Evolutionary conservation across 2,113 vertebrate genomes (phyloP), one percentile per base, ranked within the genome.

Genomic region (Terrapene triunguis): DNA sequence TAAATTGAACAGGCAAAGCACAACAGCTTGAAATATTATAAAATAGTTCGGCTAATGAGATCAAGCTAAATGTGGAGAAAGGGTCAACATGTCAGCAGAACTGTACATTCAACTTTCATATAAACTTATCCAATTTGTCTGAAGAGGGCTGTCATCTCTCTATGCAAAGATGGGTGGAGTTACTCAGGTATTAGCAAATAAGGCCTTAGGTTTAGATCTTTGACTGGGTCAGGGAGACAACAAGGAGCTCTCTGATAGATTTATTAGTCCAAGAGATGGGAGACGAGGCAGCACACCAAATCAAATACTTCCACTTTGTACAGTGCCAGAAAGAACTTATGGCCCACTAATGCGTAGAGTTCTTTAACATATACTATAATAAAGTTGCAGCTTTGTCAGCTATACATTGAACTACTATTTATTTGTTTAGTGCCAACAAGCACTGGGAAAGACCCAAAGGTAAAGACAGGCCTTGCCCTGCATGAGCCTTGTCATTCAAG

Each of bases 121-220:
- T 2, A 55, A 4, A 55, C 0, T 32, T 16, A 6, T 57, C 50
- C 51, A 85, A 7, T 81, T 8, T 65, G 62, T 65, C 35, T 55
- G 38, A 32, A 91, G n/a, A 44, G 85, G 85, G 35, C 42, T 92
- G 78, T 29, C 0, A 0, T 38, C 59, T 59, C 29, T 90, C 9
- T 42, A 8, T 85, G 17, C 5, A 74, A 53, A 79, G 78, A 13
- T 4, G 38, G 38, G 84, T 14, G 55, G 3, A 29, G 19, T 3
- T 47, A 54, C n/a, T 59, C 80, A 25, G 17, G 10, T 0, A 47
- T 0, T 10, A 87, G 5, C 38, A 22, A 80, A 5, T 5, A 79
- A 51, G 38, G 65, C 38, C 59, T 81, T 44, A 54, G 5, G 54
- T 81, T 29, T 12, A 42, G 53, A 42, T 74, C 78, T 29, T 50